A percentile compares a stretch with the other conserved stretches of the same genome.
These are phyloP conservation scores for Agrenia bidenticulata DNA, from an alignment of 2,888 invertebrate species.

Conservation along the genomic window DNA sequence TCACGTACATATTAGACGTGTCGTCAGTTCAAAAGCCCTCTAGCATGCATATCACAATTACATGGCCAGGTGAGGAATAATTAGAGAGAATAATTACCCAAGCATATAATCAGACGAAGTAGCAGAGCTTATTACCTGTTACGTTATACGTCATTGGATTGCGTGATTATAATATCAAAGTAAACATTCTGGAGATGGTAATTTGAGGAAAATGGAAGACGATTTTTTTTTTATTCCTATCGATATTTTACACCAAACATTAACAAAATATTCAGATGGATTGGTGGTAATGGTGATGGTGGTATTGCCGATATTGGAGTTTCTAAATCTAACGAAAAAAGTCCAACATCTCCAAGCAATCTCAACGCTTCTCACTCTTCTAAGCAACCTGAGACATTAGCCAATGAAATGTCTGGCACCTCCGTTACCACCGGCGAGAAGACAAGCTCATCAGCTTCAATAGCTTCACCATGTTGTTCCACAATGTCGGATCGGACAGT, in stretches of 20 bases:
- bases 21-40: too few relatives aligned
- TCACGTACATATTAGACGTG: too few relatives aligned
- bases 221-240: too few relatives aligned
- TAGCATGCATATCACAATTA: neutral
- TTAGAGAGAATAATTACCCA: conserved; percentile 9
- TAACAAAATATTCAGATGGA: conserved; percentile 25
- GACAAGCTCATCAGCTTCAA: neutral
- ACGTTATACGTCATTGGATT: too few relatives aligned
- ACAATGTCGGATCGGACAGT: neutral
- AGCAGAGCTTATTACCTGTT: too few relatives aligned
- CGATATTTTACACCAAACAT: neutral
- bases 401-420: neutral
- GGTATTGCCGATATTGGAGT: neutral
- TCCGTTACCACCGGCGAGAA: neutral
- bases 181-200: too few relatives aligned
- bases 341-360: too few relatives aligned
- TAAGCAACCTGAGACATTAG: neutral
- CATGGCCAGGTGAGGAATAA: neutral
- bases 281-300: conserved; percentile 26
- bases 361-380: too few relatives aligned
- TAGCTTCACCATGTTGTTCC: too few relatives aligned
- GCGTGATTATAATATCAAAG: too few relatives aligned
- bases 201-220: too few relatives aligned
- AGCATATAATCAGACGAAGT: conserved; percentile 15
- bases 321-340: neutral